Percentiles rank a stretch among this genome's conserved stretches.
Evolutionary conservation across 92 coral and sea anemone genomes (phyloP).

Genomic region (Umimayanthus kanabou): DNA sequence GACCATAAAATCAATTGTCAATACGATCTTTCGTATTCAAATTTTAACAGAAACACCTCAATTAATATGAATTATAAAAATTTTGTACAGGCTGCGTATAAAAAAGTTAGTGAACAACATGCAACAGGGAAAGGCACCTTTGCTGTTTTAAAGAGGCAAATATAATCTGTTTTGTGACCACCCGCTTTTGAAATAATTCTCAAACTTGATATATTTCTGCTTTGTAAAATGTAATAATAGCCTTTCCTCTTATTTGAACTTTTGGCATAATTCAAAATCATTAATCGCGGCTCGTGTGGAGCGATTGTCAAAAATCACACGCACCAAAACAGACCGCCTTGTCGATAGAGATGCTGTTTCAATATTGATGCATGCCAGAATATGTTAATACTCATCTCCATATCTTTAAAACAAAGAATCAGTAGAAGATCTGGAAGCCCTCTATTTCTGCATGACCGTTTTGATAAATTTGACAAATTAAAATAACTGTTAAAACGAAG

Average conservation of each 20-base stretch:
- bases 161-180: neutral
- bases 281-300: neutral
- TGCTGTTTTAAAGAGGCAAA: neutral
- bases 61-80: too few species aligned
- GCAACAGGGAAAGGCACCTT: neutral
- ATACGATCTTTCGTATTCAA: neutral
- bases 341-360: constrained; percentile 47
- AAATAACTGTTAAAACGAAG: neutral
- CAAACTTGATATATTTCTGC: neutral
- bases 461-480: neutral
- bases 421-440: neutral
- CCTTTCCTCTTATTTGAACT: neutral
- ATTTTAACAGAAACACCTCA: neutral
- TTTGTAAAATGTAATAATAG: constrained; percentile 1
- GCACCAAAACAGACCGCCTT: constrained; percentile 70
- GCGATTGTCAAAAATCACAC: constrained; percentile 3
- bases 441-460: neutral
- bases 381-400: constrained; percentile 17
- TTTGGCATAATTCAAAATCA: constrained; percentile 1
- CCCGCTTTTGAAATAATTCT: neutral
- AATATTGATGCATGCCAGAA: constrained; percentile 9
- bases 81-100: neutral
- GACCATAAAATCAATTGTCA: neutral
- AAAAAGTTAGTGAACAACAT: neutral
- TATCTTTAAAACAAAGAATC: constrained; percentile 14